Conservation (phyloP, 2,113 vertebrate genomes). For the Baryphthengus martii region DNA sequence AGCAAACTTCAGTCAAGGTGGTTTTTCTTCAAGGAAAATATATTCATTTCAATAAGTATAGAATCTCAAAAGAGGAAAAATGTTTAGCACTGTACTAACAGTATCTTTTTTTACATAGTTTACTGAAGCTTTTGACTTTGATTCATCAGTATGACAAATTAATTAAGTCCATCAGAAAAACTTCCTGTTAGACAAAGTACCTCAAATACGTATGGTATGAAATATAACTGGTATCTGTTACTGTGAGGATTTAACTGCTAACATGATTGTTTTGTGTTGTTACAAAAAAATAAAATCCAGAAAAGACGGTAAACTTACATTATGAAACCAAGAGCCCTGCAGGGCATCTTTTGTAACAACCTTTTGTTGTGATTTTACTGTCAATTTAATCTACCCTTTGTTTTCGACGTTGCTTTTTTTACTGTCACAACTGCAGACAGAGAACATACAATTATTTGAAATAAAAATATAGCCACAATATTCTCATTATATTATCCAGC, state of each 20-base stretch:
- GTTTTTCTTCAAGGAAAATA: not conserved
- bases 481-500: constrained; percentile 16
- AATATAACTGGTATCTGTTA: not conserved
- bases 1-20: not conserved
- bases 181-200: not conserved
- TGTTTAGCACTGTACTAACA: not conserved
- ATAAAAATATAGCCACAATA: constrained; percentile 18
- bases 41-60: not conserved
- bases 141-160: not conserved
- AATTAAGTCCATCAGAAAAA: not conserved
- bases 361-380: not conserved
- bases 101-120: not conserved
- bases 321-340: not conserved
- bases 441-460: constrained; percentile 46
- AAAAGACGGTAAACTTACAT: not conserved
- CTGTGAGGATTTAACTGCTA: not conserved
- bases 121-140: not conserved
- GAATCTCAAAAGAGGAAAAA: not conserved
- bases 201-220: not conserved
- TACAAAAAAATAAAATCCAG: not conserved
- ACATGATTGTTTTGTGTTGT: not conserved
- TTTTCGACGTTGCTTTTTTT: constrained; percentile 11
- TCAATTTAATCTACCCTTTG: constrained; percentile 25
- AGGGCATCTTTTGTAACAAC: constrained; percentile 25
- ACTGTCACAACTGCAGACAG: constrained; percentile 24